Evolutionary conservation across 2,888 invertebrate genomes (phyloP).

Genomic region (Cynaeus angustus): DNA sequence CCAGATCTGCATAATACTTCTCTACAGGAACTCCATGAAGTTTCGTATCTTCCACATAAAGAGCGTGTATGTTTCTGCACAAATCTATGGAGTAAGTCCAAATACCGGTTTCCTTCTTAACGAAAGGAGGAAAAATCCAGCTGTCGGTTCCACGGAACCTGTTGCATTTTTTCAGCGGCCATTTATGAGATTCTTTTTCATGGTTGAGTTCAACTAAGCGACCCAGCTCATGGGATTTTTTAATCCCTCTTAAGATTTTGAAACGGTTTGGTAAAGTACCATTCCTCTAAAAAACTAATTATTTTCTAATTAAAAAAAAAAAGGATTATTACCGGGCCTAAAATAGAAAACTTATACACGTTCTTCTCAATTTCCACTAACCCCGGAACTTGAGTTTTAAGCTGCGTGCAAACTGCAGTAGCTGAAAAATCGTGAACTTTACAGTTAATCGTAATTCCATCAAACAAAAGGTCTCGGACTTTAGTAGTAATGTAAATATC

Average conservation of each 20-base stretch:
- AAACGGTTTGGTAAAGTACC: conserved; percentile 78
- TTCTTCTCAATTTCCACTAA: conserved; percentile 73
- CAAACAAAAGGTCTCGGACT: conserved; percentile 81
- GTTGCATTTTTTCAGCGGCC: conserved; percentile 82
- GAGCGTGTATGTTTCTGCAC: conserved; percentile 80
- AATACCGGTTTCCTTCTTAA: conserved; percentile 74
- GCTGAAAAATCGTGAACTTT: conserved; percentile 82
- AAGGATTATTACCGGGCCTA: conserved; percentile 76
- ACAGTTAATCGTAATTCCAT: conserved; percentile 82
- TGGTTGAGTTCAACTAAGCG: conserved; percentile 80
- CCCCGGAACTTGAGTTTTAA: conserved; percentile 76
- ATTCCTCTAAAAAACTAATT: conserved; percentile 76
- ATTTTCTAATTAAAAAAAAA: neutral
- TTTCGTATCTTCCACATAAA: conserved; percentile 75
- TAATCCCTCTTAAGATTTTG: conserved; percentile 83
- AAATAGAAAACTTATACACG: conserved; percentile 80
- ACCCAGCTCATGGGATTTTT: conserved; percentile 82
- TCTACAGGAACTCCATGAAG: conserved; percentile 80
- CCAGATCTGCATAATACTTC: conserved; percentile 80
- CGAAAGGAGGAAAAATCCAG: conserved; percentile 86
- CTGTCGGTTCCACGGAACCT: conserved; percentile 86
- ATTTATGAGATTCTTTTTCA: conserved; percentile 75
- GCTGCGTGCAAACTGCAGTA: conserved; percentile 79
- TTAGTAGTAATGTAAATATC: conserved; percentile 77
- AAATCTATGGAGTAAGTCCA: conserved; percentile 83